Base-by-base conservation (phyloP, 2,113 vertebrate genomes). In the Anser brachyrhynchus region DNA sequence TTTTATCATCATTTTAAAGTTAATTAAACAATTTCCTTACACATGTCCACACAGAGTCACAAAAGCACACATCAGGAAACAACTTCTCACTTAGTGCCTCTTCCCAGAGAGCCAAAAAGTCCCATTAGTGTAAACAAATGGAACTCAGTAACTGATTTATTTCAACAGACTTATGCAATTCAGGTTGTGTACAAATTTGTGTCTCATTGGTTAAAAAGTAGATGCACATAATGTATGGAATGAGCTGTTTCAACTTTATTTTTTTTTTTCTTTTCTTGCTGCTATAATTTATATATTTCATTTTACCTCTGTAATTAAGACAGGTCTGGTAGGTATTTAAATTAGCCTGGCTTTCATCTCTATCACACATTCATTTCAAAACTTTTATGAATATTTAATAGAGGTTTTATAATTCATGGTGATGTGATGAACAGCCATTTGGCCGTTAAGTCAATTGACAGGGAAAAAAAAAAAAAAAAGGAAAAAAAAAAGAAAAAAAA, bases 301-400 rank as follows among this genome's bases (percentile, higher is more conserved):
- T 98, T 98, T 98, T 98, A 98, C 97, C 97, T 97, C 97, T 98
- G 97, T 98, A 98, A 98, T 98, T 98, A 98, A 98, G 97, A 98
- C 97, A 98, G 97, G 98, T 98, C 97, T 98, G 97, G 97, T 98
- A 98, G 97, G 97, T 98, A 98, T 98, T 98, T 98, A 98, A 98
- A 98, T 98, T 98, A 98, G 97, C 98, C 97, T 94, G 94, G 97
- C 97, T 98, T 98, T 98, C 97, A 97, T 98, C 97, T 98, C 97
- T 98, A 98, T 97, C 98, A 97, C 97, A 98, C 97, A 98, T 98
- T 98, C 98, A 98, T 98, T 98, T 98, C 97, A 98, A 98, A 98
- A 98, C 98, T 98, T 98, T 98, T 98, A 98, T 98, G 98, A 98
- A 98, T 98, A 98, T 98, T 98, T 98, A 98, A 98, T 98, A 97